Evolutionary conservation across 2,797 vertebrate genomes (phyloP), one percentile per base, ranked within the genome.

Genomic region (Oreortyx pictus): DNA sequence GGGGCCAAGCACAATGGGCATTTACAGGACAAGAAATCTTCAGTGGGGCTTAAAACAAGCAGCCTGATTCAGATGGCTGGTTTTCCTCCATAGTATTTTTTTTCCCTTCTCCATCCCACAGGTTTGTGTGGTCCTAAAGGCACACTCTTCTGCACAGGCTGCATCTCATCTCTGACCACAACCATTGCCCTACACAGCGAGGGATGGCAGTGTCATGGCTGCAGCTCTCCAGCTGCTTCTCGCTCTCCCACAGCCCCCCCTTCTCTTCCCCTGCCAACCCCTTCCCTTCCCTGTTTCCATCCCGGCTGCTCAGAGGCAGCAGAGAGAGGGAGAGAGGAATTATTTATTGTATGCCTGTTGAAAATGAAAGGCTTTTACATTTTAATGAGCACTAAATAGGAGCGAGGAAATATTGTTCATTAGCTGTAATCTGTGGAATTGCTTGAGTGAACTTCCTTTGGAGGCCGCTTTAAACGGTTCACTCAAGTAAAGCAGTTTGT

Each of bases 401-500:
- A 98, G 97, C 95, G 81, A 97, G 98, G 97, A 98, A 98, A 98
- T 98, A 98, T 98, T 98, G 98, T 98, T 99, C 98, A 98, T 99
- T 98, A 98, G 97, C 97, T 97, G 97, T 99, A 99, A 98, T 99
- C 98, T 98, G 98, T 96, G 97, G 98, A 98, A 98, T 99, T 99
- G 98, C 98, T 98, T 98, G 98, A 98, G 98, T 98, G 98, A 98
- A 98, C 98, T 99, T 98, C 98, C 98, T 99, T 98, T 97, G 98
- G 98, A 98, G 98, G 97, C 98, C 96, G 98, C 98, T 99, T 98
- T 99, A 98, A 99, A 98, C 97, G 98, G 98, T 98, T 98, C 98
- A 98, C 98, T 99, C 98, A 99, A 98, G 98, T 98, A 98, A 98
- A 98, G 97, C 98, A 98, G 98, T 99, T 99, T 99, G 98, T 98